A percentile compares a stretch with the other conserved stretches of the same genome.
Conservation (phyloP, 2,888 invertebrate species). For the Platycnemis pennipes region DNA sequence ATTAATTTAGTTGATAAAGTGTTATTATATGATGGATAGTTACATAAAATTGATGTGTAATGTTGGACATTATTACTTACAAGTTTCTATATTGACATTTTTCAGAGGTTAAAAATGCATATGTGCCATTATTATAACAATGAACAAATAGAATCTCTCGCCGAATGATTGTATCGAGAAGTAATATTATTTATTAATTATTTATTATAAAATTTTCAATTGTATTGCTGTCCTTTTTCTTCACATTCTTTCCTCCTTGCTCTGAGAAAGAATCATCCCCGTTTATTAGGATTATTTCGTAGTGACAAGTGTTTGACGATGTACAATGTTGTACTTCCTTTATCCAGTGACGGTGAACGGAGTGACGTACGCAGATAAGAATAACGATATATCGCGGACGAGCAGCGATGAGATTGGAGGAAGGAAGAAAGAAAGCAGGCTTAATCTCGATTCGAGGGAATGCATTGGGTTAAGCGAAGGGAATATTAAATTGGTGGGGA, state of each 20-base stretch:
- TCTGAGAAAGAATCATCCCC: constrained; percentile 29
- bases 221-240: constrained; percentile 2
- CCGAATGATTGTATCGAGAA: constrained; percentile 68
- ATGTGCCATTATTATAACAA: constrained; percentile 60
- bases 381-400: background rate
- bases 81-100: constrained; percentile 64
- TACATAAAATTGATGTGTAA: constrained; percentile 62
- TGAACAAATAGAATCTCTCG: constrained; percentile 66
- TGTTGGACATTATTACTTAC: constrained; percentile 59
- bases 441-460: background rate
- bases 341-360: background rate
- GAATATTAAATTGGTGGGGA: background rate
- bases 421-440: background rate
- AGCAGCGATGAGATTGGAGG: background rate
- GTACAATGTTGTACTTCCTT: constrained; percentile 27
- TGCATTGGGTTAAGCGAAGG: constrained; percentile 9
- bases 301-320: constrained; percentile 28
- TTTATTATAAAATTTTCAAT: constrained; percentile 42
- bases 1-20: constrained; percentile 47
- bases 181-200: constrained; percentile 41
- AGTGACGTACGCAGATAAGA: background rate
- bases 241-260: constrained; percentile 26
- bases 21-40: constrained; percentile 53
- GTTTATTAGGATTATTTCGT: background rate
- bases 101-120: constrained; percentile 57